Conservation (phyloP, 1,140 invertebrate species). For the Pomacea maculata region DNA sequence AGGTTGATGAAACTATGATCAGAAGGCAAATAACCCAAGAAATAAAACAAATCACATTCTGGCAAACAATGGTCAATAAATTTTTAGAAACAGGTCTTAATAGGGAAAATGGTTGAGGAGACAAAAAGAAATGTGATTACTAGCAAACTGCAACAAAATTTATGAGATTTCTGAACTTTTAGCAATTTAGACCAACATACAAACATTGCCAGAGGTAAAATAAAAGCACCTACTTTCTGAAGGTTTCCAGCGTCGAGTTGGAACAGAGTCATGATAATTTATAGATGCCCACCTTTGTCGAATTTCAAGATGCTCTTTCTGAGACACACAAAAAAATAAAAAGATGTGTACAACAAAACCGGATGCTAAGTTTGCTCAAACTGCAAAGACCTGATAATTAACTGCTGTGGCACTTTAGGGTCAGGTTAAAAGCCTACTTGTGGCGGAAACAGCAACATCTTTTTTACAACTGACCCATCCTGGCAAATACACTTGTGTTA, state of each 20-base stretch:
- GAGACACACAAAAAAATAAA: constrained; percentile 3
- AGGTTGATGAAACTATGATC: no score
- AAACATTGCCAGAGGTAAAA: neutral
- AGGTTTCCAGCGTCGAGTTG: constrained; percentile 6
- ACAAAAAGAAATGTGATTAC: no score
- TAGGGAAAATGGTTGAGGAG: no score
- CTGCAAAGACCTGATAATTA: neutral
- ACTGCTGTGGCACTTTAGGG: neutral
- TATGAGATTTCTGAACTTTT: no score
- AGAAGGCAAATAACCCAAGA: no score
- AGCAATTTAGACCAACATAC: neutral
- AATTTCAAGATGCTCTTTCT: constrained; percentile 44
- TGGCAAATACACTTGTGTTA: neutral
- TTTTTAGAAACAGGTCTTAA: no score
- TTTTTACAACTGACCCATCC: no score
- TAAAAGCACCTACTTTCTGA: neutral
- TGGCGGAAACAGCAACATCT: neutral
- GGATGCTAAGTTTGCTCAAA: neutral
- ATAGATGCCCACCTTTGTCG: constrained; percentile 45
- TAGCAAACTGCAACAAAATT: no score
- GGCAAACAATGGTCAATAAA: no score
- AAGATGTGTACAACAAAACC: neutral
- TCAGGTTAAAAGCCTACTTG: neutral
- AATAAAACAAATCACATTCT: no score
- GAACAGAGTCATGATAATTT: constrained; percentile 36